Evolutionary conservation across 2,113 vertebrate genomes (phyloP).

Genomic region (Triplophysa siluroides): DNA sequence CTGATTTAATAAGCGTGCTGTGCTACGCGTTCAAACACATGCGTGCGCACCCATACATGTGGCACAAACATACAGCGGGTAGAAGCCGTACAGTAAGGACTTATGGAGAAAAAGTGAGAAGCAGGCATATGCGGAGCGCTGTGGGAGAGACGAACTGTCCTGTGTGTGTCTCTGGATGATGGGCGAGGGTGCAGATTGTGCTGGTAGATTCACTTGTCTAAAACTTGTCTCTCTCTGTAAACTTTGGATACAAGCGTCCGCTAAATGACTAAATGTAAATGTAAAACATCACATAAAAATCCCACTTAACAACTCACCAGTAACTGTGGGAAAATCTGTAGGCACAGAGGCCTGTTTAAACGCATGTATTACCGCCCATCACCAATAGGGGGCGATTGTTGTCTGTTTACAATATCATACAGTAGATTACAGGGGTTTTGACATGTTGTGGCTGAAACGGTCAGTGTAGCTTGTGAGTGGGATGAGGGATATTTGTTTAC

Average conservation of each 20-base stretch:
- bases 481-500: background rate
- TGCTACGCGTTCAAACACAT: conserved; percentile 52
- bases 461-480: background rate
- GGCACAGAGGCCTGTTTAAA: conserved; percentile 1
- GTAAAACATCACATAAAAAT: conserved; percentile 11
- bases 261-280: no score
- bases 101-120: background rate
- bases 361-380: background rate
- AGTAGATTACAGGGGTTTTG: conserved; percentile 18
- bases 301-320: conserved; percentile 1
- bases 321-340: no score
- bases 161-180: conserved; percentile 10
- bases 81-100: background rate
- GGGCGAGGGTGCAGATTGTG: background rate
- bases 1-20: conserved; percentile 67
- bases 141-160: conserved; percentile 5
- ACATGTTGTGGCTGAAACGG: conserved; percentile 36
- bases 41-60: conserved; percentile 44
- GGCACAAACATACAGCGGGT: conserved; percentile 18
- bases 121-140: background rate
- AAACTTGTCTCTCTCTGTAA: no score
- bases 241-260: no score
- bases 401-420: background rate
- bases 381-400: conserved; percentile 44
- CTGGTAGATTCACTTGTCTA: background rate